Base-by-base conservation (phyloP, 2,113 vertebrate species). In the Hystrix cristata region DNA sequence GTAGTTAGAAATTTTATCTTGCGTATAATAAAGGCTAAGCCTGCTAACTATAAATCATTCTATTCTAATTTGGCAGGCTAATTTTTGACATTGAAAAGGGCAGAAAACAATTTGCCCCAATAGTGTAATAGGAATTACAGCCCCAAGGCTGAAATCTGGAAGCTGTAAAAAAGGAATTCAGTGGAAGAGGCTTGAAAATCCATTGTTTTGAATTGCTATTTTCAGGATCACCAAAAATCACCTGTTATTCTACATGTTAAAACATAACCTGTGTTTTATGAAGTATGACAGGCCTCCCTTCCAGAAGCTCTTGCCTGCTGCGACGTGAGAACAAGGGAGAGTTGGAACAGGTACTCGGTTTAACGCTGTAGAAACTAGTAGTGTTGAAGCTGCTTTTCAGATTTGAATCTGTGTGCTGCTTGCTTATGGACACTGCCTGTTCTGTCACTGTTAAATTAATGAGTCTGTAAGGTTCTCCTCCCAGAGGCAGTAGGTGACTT, bases 41-140 rank as follows among this genome's bases (percentile, higher is more conserved):
- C 97, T 98, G 94, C 82, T 76, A 81, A 86, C 92, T 97, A 72
- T 92, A 90, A 97, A 93, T 97, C 97, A 97, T 97, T 98, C 97
- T 98, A 97, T 97, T 98, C 97, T 98, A 34, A 48, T 97, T 67
- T 94, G 94, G 94, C 84, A 90, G 96, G 87, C 29, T 81, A 91
- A 94, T 88, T 94, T 89, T 86, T 95, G 92, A 90, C 74, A 80
- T 94, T 79, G 96, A 60, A 93, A 89, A 93, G 87, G 98, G 95
- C 93, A 97, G 94, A 96, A 96, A 91, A 71, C 82, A 34, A 4
- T 98, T 96, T 90, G 97, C 25, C 97, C 80, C 89, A 82, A 9
- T 94, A 60, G 46, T 55, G 4, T 96, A 65, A 46, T 93, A 91
- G 96, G 97, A 96, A 97, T 95, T 85, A 57, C 57, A 72, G 43